Percentiles rank a stretch among this genome's conserved stretches.
Evolutionary conservation across 2,797 vertebrate genomes (phyloP).

Genomic region (Hipposideros larvatus): DNA sequence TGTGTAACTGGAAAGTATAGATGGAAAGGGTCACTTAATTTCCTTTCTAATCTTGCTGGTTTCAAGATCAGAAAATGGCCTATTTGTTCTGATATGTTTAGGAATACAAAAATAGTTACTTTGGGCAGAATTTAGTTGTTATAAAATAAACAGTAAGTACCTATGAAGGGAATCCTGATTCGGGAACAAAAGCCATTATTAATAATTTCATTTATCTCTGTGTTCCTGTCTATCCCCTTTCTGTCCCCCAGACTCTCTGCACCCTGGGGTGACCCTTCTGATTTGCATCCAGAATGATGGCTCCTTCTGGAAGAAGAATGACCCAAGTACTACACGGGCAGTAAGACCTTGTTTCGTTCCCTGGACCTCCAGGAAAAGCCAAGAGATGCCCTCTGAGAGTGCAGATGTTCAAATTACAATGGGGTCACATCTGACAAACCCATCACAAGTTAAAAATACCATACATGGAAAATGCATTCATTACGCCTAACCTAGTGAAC

Average conservation of each 20-base stretch:
- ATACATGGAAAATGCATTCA: rapidly evolving
- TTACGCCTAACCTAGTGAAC: not conserved
- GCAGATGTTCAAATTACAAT: rapidly evolving
- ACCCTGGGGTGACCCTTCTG: rapidly evolving
- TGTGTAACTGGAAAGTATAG: too few species aligned
- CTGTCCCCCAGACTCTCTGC: too few species aligned
- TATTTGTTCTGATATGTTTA: slow-evolving; percentile 1
- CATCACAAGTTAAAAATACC: rapidly evolving
- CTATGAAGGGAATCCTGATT: rapidly evolving
- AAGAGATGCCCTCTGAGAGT: too few species aligned
- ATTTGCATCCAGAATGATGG: not conserved
- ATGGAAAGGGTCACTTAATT: not conserved
- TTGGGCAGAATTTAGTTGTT: slow-evolving; percentile 50
- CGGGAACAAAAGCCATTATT: too few species aligned
- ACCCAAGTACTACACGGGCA: not conserved
- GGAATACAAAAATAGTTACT: slow-evolving; percentile 80
- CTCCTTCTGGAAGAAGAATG: not conserved
- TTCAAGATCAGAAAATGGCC: slow-evolving; percentile 84
- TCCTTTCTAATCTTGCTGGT: slow-evolving; percentile 86
- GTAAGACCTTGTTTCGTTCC: not conserved
- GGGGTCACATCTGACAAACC: too few species aligned
- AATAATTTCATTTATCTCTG: too few species aligned
- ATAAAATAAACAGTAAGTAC: not conserved
- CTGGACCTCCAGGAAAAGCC: not conserved
- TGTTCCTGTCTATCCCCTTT: too few species aligned